Percentiles rank a stretch among this genome's conserved stretches.
These are phyloP conservation scores for Drosophila picticornis DNA, from an alignment of 2,888 invertebrate genomes.

Conservation along the genomic window DNA sequence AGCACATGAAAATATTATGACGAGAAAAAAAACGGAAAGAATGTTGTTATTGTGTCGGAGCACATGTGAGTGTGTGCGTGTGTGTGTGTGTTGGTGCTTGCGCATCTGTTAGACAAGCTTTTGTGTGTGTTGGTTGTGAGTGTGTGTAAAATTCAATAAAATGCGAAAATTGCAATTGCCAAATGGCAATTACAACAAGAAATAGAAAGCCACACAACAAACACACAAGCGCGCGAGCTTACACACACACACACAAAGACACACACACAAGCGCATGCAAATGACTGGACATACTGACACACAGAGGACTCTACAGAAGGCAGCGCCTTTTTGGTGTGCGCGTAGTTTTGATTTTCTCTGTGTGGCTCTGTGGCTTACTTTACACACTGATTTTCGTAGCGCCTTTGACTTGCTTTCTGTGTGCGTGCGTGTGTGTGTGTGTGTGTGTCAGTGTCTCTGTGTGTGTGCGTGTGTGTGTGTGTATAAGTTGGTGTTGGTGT, in stretches of 20 bases:
- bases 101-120: constrained; percentile 62
- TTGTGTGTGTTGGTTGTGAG: constrained; percentile 25
- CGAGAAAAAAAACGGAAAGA: constrained; percentile 39
- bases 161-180: constrained; percentile 78
- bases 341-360: constrained; percentile 80
- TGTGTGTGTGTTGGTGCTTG: constrained; percentile 42
- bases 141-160: constrained; percentile 80
- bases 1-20: constrained; percentile 75
- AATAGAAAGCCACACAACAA: constrained; percentile 41
- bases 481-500: constrained; percentile 26
- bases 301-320: constrained; percentile 38
- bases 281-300: constrained; percentile 55
- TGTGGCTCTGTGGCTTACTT: constrained; percentile 74
- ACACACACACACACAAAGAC: constrained; percentile 11
- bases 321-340: constrained; percentile 73
- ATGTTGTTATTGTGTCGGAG: constrained; percentile 73
- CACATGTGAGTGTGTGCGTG: constrained; percentile 39
- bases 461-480: constrained; percentile 22
- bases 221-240: constrained; percentile 23
- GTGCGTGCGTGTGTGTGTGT: not conserved
- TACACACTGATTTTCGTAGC: constrained; percentile 66
- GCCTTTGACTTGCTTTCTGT: constrained; percentile 50
- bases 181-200: constrained; percentile 70
- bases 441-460: constrained; percentile 23
- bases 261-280: constrained; percentile 48